Percentiles rank a stretch among this genome's conserved stretches.
phyloP scores from a whole-genome alignment of 2,797 vertebrate genomes.

The Mergus octosetaceus region DNA sequence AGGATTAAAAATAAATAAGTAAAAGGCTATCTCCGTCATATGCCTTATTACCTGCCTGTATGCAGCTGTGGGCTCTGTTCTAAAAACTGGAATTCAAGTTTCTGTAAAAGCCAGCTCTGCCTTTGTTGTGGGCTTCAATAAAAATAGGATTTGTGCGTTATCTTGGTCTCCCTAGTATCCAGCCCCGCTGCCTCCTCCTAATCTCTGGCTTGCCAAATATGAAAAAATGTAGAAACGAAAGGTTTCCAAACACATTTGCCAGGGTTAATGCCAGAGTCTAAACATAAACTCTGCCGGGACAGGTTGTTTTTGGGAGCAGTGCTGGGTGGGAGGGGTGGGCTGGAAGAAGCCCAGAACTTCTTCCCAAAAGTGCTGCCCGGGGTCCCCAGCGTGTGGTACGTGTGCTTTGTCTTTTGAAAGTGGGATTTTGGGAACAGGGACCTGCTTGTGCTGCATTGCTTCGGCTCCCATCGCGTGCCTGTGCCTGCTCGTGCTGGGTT shows the following conservation, averaged over 20 bases:
- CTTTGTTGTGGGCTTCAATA: neutral
- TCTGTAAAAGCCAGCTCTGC: neutral
- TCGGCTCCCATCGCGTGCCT: too few relatives aligned
- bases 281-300: neutral
- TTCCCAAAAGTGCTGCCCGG: too few relatives aligned
- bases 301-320: neutral
- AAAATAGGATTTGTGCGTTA: neutral
- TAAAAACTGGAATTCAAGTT: neutral
- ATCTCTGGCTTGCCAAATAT: neutral
- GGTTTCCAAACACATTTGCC: neutral
- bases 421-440: too few relatives aligned
- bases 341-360: neutral
- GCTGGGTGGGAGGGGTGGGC: neutral
- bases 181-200: neutral
- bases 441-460: too few relatives aligned
- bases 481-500: too few relatives aligned
- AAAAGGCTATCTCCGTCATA: neutral
- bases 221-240: neutral
- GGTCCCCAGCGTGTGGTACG: too few relatives aligned
- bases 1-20: neutral
- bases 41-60: neutral
- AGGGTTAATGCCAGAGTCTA: neutral
- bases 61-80: neutral
- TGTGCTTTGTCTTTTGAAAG: too few relatives aligned
- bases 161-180: neutral